Base-by-base conservation (phyloP, 2,113 vertebrate species). In the Hystrix brachyura region DNA sequence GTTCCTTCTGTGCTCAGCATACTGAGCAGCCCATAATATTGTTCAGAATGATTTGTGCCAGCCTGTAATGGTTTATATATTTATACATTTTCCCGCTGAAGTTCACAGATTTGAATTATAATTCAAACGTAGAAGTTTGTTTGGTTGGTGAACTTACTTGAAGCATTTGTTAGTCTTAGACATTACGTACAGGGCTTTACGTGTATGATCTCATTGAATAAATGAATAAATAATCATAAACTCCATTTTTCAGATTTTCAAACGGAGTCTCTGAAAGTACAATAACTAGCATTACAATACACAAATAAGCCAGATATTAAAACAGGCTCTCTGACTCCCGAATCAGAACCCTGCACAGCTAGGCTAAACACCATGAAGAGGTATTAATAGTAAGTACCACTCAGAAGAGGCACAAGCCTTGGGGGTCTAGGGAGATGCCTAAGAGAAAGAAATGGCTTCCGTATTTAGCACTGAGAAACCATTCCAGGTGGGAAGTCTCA, bases 141-240 rank as follows among this genome's bases (percentile, higher is more conserved):
- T 71, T 92, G 55, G 65, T 83, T 91, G 81, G 11, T 89, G 17
- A 93, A 87, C 38, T 72, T 79, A 87, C 17, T 15, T 34, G 67
- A 81, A 92, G 38, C 19, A 76, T 87, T 87, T 92, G 3, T 82
- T 79, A 97, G 65, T 89, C 17, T 82, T 79, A 97, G 65, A 91
- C 17, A 48, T 87, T 57, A 74, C 19, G 17, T n/a, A 43, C 25
- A 94, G 15, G 14, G 0, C 2, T 96, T 92, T 84, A 23, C 34
- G 18, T 23, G 10, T 60, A 48, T 27, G 23, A 46, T 53, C 79
- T 59, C 8, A 72, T 27, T 82, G 60, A 72, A 29, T 88, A 88
- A 92, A 59, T 62, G 57, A 60, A 51, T 84, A 90, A 71, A 43
- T 53, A 12, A 60, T 78, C 59, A 67, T 32, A 57, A 93, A 82